phyloP scores from a whole-genome alignment of 2,888 invertebrate species.

The Caenorhabditis zanzibari region DNA sequence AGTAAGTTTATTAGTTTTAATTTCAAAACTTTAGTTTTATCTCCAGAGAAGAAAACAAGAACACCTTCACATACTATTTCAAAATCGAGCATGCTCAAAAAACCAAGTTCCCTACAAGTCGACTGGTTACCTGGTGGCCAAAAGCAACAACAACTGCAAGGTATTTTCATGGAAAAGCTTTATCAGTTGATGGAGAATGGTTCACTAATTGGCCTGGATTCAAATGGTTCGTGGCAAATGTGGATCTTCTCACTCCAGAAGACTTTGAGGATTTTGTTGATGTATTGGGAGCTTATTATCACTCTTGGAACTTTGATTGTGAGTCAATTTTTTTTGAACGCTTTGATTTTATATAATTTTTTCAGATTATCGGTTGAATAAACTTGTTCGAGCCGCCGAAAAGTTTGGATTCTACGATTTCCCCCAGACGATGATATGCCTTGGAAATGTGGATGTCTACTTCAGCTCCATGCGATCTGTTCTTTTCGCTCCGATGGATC shows the following conservation, averaged over 20 bases:
- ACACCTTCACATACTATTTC: slow-evolving; percentile 20
- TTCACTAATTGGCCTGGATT: slow-evolving; percentile 19
- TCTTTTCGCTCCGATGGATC: not conserved
- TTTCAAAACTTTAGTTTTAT: not conserved
- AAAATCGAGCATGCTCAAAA: slow-evolving; percentile 2
- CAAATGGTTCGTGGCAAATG: slow-evolving; percentile 20
- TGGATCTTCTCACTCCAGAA: slow-evolving; percentile 4
- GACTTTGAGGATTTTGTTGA: slow-evolving; percentile 23
- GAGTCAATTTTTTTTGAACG: not conserved
- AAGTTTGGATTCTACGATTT: slow-evolving; percentile 53
- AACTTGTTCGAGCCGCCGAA: slow-evolving; percentile 12
- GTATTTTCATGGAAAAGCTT: not conserved
- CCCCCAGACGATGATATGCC: not conserved
- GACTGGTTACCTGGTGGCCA: slow-evolving; percentile 3
- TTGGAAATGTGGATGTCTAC: slow-evolving; percentile 18
- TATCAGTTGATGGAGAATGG: slow-evolving; percentile 19
- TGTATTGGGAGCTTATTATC: slow-evolving; percentile 31
- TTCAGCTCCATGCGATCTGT: slow-evolving; percentile 15
- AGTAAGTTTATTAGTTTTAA: not conserved
- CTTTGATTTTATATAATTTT: not conserved
- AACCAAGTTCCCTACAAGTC: not conserved
- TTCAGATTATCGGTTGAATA: not conserved
- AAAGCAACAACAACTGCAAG: slow-evolving; percentile 12
- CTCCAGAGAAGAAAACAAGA: slow-evolving; percentile 21
- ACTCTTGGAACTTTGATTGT: slow-evolving; percentile 22